Base-by-base conservation (phyloP, 2,888 invertebrate genomes). In the Autographa gamma region DNA sequence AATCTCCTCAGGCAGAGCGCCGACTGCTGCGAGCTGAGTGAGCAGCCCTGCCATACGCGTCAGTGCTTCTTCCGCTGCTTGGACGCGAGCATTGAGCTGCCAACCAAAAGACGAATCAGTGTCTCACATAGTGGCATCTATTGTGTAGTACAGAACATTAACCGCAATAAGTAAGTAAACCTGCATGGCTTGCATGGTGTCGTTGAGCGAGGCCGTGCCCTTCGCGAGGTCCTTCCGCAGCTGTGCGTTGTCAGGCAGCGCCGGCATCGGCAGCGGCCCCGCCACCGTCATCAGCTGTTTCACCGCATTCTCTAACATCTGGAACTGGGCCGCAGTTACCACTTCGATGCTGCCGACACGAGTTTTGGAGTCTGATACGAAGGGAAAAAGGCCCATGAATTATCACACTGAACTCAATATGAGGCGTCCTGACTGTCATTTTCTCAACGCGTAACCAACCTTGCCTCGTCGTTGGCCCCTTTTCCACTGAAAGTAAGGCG, bases 131-230 rank as follows among this genome's bases (percentile, higher is more conserved):
- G 25, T 25, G 25, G 25, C 16, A 16, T 14, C 54, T 54, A 54
- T 4, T 7, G 18, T 8, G 18, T 18, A 14, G 43, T 6, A 0
- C 16, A 1, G 2, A 43, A 43, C 14, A 14, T 6, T 16, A 43
- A 14, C 43, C 6, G 14, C 43, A 14, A 16, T 43, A 14, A 6
- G 18, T 43, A 16, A 19, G 18, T 63, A 31, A 62, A 93, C 95
- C 92, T 94, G 93, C 92, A 94, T 89, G 63, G 94, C 92, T 61
- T 92, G 81, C 94, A 95, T 94, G 11, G 92, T 89, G 5, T 92
- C 94, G 0, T 90, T 86, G 48, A 95, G 86, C 0, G 92, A 88
- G 0, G 93, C 93, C n/a, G 80, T 90, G 63, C 95, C 95, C 13
- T 73, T 80, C 1, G 85, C 87, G 25, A 95, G 80, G 11, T 92